phyloP scores from a whole-genome alignment of 2,113 vertebrate species.

The Nothocercus nigrocapillus region DNA sequence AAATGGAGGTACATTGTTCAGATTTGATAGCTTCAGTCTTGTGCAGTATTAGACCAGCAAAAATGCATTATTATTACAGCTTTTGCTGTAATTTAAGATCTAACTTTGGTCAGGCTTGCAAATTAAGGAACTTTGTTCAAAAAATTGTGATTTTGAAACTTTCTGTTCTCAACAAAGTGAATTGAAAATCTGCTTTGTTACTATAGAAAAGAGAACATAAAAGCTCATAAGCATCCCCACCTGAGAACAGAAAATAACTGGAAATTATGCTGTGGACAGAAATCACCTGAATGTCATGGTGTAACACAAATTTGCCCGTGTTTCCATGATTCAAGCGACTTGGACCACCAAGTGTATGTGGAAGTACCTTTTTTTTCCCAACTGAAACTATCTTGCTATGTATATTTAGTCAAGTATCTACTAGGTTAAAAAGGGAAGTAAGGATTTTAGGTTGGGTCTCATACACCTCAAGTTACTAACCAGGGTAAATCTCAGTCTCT shows the following conservation, averaged over 20 bases:
- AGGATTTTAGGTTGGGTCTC: not conserved
- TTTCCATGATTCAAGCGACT: not conserved
- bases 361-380: not conserved
- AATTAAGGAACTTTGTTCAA: not conserved
- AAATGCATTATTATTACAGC: not conserved
- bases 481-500: not conserved
- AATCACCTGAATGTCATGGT: not conserved
- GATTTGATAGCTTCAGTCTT: not conserved
- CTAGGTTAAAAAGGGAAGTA: not conserved
- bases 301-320: fast-evolving
- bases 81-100: not conserved
- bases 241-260: not conserved
- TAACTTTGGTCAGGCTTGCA: not conserved
- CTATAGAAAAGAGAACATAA: not conserved
- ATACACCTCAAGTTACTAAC: not conserved
- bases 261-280: not conserved
- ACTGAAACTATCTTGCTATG: not conserved
- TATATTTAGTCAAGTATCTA: not conserved
- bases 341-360: not conserved
- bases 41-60: not conserved
- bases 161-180: not conserved
- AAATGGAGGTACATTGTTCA: not conserved
- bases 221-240: fast-evolving
- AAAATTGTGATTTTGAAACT: not conserved
- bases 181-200: not conserved